Conservation (phyloP, 2,113 vertebrate species). For the Helogale parvula region DNA sequence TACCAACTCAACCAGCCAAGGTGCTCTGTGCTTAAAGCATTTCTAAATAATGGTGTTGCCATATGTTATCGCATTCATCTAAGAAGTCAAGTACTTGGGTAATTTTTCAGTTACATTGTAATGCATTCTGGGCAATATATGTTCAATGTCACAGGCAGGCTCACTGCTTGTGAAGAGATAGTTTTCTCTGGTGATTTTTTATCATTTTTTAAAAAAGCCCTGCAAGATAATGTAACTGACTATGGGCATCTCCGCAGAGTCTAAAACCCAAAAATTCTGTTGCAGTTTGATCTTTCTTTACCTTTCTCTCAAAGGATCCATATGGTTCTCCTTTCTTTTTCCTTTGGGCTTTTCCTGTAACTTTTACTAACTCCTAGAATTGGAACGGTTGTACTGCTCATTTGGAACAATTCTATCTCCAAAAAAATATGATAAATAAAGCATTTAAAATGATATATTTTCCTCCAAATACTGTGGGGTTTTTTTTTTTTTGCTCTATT, state of each 20-base stretch:
- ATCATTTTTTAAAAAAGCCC: background rate
- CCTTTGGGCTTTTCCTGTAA: background rate
- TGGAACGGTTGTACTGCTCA: background rate
- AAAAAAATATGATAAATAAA: background rate
- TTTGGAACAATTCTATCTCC: background rate
- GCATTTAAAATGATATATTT: background rate
- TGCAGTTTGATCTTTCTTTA: background rate
- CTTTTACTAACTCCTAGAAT: background rate
- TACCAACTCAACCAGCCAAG: background rate
- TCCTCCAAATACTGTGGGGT: background rate
- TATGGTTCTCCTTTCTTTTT: background rate
- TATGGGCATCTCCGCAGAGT: background rate
- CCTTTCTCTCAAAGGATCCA: background rate
- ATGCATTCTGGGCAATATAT: background rate
- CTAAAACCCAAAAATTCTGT: background rate
- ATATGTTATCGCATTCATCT: background rate
- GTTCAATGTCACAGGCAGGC: background rate
- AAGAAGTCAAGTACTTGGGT: background rate
- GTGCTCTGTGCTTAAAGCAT: background rate
- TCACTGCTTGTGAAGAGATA: background rate
- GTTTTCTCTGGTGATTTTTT: background rate
- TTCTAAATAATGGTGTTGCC: background rate
- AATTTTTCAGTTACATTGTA: background rate
- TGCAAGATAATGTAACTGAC: background rate
- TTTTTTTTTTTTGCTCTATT: background rate